These are phyloP conservation scores for Chrosomus eos DNA, from an alignment of 2,797 vertebrate genomes.

Conservation along the genomic window DNA sequence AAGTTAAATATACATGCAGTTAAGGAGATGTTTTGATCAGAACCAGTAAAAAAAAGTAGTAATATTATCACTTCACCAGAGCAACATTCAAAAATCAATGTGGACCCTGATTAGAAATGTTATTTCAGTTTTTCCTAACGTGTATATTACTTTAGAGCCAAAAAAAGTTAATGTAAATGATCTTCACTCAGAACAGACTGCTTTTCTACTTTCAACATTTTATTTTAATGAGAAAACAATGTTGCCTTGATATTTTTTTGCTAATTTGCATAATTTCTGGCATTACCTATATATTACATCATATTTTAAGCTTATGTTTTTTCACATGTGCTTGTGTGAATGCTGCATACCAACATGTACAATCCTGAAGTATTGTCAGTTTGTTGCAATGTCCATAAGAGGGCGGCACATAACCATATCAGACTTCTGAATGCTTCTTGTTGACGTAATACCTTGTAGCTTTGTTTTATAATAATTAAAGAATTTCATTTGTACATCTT, in stretches of 20 bases:
- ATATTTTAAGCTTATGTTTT: neutral
- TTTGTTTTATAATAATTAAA: slow-evolving; percentile 36
- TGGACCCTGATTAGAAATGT: neutral
- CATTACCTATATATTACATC: neutral
- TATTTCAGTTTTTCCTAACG: neutral
- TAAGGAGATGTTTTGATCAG: neutral
- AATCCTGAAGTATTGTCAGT: slow-evolving; percentile 5
- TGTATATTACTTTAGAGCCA: slow-evolving; percentile 12
- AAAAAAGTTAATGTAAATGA: slow-evolving; percentile 21
- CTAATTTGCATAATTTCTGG: neutral
- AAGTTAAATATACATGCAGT: neutral
- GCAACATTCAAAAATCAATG: neutral
- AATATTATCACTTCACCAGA: neutral
- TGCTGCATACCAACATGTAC: neutral
- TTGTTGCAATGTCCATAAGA: slow-evolving; percentile 67
- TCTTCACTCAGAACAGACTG: slow-evolving; percentile 12
- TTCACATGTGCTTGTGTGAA: neutral
- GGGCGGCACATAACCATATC: slow-evolving; percentile 59
- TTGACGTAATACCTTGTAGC: neutral
- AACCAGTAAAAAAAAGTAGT: neutral
- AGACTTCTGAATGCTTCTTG: slow-evolving; percentile 28
- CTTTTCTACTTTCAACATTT: neutral
- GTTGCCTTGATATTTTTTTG: neutral
- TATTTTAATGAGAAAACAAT: neutral
- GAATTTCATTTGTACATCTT: neutral